Base-by-base conservation (phyloP, 2,888 invertebrate genomes). In the Carcina quercana region DNA sequence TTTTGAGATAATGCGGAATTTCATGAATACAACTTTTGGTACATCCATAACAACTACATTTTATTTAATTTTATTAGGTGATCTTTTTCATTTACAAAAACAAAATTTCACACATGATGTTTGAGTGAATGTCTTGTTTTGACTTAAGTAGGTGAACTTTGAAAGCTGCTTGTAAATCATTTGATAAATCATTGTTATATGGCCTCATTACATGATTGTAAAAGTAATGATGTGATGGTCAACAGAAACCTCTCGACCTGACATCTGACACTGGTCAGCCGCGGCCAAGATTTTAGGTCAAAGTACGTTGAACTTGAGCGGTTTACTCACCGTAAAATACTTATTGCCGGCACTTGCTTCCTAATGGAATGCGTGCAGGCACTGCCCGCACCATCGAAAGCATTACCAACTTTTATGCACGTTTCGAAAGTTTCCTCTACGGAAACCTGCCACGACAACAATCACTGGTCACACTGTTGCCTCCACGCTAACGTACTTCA, bases 401-500 rank as follows among this genome's bases (percentile, higher is more conserved):
- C 79, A 80, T 82, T 74, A 80, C 70, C 75, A 69, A 75, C 75
- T 71, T 79, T 75, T 75, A 78, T 78, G 73, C 76, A 78, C 75
- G 74, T 78, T 82, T 76, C 69, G 79, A 80, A 82, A 80, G 78
- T 80, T 75, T 76, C 75, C 80, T 69, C 59, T 59, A 68, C 67
- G 72, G 74, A 79, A 83, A 80, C 80, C 75, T 71, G 82, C 75
- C 73, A 74, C 75, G 78, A 76, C 79, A 79, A 82, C 82, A 83
- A 80, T 82, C 80, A 82, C 82, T 80, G 75, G 69, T 74, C 68
- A 75, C 78, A 80, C 70, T 72, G 59, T 59, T 63, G 59, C 57
- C 64, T 72, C 63, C 61, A 61, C 62, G 59, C 61, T 65, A 71
- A 64, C 58, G 68, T 64, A 67, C 66, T 55, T n/a, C 56, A 64